These are phyloP conservation scores for Rhombomys opimus DNA, from an alignment of 2,113 vertebrate genomes.

Conservation along the genomic window DNA sequence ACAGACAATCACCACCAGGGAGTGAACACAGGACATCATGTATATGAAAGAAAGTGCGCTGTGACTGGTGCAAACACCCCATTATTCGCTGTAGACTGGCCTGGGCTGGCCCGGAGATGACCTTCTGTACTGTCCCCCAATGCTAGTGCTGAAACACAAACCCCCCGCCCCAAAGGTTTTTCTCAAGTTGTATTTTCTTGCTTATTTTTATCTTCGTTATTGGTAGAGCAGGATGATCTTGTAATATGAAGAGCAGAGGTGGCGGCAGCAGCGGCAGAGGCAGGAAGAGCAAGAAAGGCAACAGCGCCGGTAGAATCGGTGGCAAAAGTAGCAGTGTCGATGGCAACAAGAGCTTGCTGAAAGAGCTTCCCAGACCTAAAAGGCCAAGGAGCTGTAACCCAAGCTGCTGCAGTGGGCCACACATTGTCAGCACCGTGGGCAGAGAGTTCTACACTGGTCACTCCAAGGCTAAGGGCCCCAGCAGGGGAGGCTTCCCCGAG, in stretches of 20 bases:
- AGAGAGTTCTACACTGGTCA: background rate
- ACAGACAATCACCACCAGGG: background rate
- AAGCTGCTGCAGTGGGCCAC: fast-evolving
- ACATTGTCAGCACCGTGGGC: background rate
- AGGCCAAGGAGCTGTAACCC: background rate
- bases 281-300: background rate
- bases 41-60: background rate
- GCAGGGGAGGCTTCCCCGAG: background rate
- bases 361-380: background rate
- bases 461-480: background rate
- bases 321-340: no score
- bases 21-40: background rate
- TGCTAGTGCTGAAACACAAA: background rate
- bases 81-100: background rate
- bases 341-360: background rate
- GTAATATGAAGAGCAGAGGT: background rate
- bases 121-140: background rate
- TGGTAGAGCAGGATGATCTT: background rate
- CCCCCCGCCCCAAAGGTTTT: background rate
- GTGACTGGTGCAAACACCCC: background rate
- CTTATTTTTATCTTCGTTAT: background rate
- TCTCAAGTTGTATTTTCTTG: background rate
- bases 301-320: background rate
- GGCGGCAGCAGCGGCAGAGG: background rate
- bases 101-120: no score